Evolutionary conservation across 2,888 invertebrate genomes (phyloP), one percentile per base, ranked within the genome.

Genomic region (Platerodrilus igneus): DNA sequence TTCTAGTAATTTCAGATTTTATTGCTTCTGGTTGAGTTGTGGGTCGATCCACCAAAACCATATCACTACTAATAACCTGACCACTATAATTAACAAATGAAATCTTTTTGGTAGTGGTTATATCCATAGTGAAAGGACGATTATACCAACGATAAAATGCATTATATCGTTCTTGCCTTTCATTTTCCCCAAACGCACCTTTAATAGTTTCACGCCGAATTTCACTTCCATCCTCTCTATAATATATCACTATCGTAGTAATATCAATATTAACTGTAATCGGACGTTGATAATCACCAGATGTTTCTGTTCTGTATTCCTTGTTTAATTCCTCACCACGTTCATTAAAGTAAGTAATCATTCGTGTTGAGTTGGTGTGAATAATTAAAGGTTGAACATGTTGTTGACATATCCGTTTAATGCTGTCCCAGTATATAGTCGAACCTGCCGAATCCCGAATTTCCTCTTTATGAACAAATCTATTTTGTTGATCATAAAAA

Each of bases 311-410:
- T 10, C 25, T 22, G 9, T 20, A 16, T 18, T 43, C 35, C 9
- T 17, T 30, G 1, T 20, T 11, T 5, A 23, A 22, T 35, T 39
- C 33, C 20, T n/a, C 22, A 5, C 31, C 38, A 25, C n/a, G n/a
- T n/a, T 38, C 26, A 3, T 31, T 18, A 3, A 26, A 31, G 19
- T 43, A 39, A 2, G 38, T 43, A 21, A 39, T 27, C 6, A 30
- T 26, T 38, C 31, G 35, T 9, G 30, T 35, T 3, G 22, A 39
- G 13, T 30, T 43, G 8, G 43, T 38, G 3, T 38, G 18, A 27
- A 43, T 39, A 4, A 14, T 20, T 13, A 39, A n/a, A 15, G 38
- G 35, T 10, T 26, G 16, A 4, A 32, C 1, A 4, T 11, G 19
- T 6, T 6, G 30, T 6, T 9, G 14, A 4, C 38, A 35, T 3